Evolutionary conservation across 2,113 vertebrate genomes (phyloP).

Genomic region (Poeciliopsis occidentalis): DNA sequence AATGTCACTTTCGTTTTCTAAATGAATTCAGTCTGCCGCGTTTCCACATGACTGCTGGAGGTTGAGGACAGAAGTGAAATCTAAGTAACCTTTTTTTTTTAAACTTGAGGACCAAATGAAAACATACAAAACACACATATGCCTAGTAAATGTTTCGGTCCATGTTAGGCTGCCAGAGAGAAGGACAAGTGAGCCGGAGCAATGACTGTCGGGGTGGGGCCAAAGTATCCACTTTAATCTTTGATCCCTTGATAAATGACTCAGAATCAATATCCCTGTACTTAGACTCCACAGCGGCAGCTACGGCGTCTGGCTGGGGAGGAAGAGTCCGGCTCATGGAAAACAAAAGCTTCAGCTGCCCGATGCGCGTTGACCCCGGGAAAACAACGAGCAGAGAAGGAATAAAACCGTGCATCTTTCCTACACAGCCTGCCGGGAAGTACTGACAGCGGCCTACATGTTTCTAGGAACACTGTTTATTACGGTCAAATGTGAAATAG

Average conservation of each 20-base stretch:
- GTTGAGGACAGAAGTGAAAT: background rate
- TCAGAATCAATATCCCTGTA: slow-evolving; percentile 74
- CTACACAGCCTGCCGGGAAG: background rate
- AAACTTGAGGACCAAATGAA: background rate
- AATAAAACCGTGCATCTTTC: background rate
- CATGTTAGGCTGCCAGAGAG: slow-evolving; percentile 1
- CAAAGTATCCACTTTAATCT: slow-evolving; percentile 74
- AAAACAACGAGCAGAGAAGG: slow-evolving; percentile 36
- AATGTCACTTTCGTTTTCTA: background rate
- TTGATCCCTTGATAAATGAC: slow-evolving; percentile 68
- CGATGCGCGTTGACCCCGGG: slow-evolving; percentile 27
- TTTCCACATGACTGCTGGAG: background rate
- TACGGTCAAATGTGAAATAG: too few relatives aligned
- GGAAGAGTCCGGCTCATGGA: slow-evolving; percentile 1
- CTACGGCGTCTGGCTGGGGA: slow-evolving; percentile 33
- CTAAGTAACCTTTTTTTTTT: background rate
- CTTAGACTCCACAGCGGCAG: slow-evolving; percentile 62
- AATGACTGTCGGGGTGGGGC: slow-evolving; percentile 58
- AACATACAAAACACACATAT: background rate
- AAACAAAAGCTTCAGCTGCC: slow-evolving; percentile 38
- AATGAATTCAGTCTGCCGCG: background rate
- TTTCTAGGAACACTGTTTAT: background rate
- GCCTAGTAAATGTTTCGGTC: background rate
- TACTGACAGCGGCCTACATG: background rate
- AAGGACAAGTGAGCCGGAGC: slow-evolving; percentile 25